Evolutionary conservation across 1,140 invertebrate species (phyloP).

Genomic region (Drosophila ercepeae): DNA sequence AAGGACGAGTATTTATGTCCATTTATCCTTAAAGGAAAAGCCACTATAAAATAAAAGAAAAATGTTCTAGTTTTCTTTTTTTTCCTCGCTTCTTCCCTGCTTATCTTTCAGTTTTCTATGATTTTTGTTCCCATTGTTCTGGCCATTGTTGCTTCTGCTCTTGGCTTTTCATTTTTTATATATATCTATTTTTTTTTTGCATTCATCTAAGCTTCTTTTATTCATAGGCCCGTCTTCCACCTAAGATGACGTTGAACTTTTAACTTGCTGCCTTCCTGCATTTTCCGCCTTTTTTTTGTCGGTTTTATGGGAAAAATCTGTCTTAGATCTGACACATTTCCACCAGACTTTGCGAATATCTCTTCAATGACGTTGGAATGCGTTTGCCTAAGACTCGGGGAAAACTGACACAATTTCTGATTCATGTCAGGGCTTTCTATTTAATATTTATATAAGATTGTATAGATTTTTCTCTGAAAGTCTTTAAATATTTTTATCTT

Average conservation of each 20-base stretch:
- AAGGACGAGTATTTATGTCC: slow-evolving; percentile 7
- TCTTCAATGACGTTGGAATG: slow-evolving; percentile 2
- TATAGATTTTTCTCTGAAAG: too few species aligned
- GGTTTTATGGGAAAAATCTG: slow-evolving; percentile 4
- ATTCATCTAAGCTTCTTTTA: slow-evolving; percentile 21
- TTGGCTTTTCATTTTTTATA: slow-evolving; percentile 21
- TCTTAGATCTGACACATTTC: neutral
- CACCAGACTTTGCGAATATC: slow-evolving; percentile 3
- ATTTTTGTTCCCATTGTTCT: slow-evolving; percentile 25
- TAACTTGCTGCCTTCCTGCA: slow-evolving; percentile 21
- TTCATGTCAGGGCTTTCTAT: neutral
- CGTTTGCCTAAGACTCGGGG: neutral
- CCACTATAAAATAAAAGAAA: slow-evolving; percentile 15
- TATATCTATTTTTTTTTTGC: neutral
- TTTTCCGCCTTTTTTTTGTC: neutral
- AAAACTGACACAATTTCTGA: slow-evolving; percentile 6
- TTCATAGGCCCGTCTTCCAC: slow-evolving; percentile 31
- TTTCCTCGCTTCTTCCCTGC: neutral
- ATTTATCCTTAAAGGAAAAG: slow-evolving; percentile 13
- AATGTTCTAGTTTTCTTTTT: slow-evolving; percentile 14
- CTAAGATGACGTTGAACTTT: slow-evolving; percentile 58
- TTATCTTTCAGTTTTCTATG: slow-evolving; percentile 12
- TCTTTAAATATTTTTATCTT: neutral
- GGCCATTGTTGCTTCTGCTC: slow-evolving; percentile 22
- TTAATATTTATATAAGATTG: neutral